phyloP scores from a whole-genome alignment of 53 echinoderm and acorn worm genomes.

The Holothuria leucospilota region DNA sequence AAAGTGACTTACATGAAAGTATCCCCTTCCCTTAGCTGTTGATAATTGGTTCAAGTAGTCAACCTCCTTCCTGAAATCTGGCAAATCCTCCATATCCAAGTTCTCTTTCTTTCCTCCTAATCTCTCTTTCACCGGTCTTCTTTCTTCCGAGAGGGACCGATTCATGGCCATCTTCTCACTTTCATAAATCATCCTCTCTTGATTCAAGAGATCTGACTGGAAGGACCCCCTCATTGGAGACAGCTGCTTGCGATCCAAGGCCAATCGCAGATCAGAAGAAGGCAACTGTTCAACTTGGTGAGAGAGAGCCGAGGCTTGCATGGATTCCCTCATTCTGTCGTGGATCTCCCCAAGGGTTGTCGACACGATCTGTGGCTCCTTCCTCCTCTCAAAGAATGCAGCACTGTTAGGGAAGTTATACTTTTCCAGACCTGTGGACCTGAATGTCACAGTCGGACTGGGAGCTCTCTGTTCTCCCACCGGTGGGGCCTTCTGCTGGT shows the following conservation, averaged over 20 bases:
- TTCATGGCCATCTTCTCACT: conserved; percentile 31
- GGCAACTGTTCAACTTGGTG: conserved; percentile 13
- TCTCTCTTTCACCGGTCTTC: conserved; percentile 84
- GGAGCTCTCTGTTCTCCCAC: conserved; percentile 19
- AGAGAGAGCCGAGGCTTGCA: conserved; percentile 9
- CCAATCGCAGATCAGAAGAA: conserved; percentile 22
- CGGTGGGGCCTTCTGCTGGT: not conserved
- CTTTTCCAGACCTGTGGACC: conserved; percentile 34
- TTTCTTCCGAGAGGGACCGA: conserved; percentile 47
- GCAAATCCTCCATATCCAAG: conserved; percentile 23
- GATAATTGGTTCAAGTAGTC: conserved; percentile 40
- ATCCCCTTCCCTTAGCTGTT: conserved; percentile 21
- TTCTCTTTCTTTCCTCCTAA: conserved; percentile 60
- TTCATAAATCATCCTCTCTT: conserved; percentile 42
- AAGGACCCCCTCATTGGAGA: conserved; percentile 22
- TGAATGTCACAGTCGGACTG: conserved; percentile 43
- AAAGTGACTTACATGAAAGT: conserved; percentile 10
- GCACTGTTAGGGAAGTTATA: conserved; percentile 42
- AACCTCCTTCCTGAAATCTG: conserved; percentile 68
- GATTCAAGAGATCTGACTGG: conserved; percentile 36
- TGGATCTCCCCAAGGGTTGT: conserved; percentile 44
- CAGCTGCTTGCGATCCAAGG: conserved; percentile 41
- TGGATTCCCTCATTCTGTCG: conserved; percentile 24
- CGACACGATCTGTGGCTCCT: conserved; percentile 28
- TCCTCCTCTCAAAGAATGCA: conserved; percentile 28